Percentiles rank a stretch among this genome's conserved stretches.
phyloP scores from a whole-genome alignment of 2,113 vertebrate genomes.

The Hoplias malabaricus region DNA sequence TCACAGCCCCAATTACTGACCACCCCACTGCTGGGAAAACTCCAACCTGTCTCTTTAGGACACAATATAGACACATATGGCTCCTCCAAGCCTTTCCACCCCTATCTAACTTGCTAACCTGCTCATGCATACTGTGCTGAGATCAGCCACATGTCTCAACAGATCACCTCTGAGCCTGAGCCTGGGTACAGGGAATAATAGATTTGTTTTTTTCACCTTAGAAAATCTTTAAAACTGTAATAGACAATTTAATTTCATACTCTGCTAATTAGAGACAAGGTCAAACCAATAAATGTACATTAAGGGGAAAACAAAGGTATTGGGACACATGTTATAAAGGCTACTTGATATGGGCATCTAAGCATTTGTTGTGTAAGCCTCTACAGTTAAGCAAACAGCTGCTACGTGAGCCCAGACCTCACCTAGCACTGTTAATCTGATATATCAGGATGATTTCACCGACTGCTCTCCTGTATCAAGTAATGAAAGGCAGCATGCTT shows the following conservation, averaged over 20 bases:
- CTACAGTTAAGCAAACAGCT: constrained; percentile 4
- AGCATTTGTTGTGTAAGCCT: neutral
- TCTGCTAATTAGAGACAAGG: neutral
- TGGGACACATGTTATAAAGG: too few species aligned
- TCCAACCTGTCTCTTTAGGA: neutral
- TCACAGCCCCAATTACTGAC: constrained; percentile 32
- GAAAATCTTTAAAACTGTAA: neutral
- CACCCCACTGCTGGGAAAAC: constrained; percentile 34
- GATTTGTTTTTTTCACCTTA: neutral
- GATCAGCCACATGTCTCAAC: neutral
- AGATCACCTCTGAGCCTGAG: neutral
- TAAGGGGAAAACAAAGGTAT: too few species aligned
- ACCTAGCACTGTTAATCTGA: neutral
- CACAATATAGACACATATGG: neutral
- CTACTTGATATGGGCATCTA: neutral
- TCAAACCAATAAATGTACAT: neutral
- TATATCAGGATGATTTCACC: neutral
- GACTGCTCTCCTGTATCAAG: neutral
- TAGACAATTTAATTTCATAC: neutral
- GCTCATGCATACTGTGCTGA: neutral
- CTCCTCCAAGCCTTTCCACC: neutral
- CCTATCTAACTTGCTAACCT: neutral
- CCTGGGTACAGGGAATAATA: neutral
- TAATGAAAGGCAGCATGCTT: neutral
- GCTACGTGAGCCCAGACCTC: neutral